Base-by-base conservation (phyloP, 2,797 vertebrate species). In the Gadopsis marmoratus region DNA sequence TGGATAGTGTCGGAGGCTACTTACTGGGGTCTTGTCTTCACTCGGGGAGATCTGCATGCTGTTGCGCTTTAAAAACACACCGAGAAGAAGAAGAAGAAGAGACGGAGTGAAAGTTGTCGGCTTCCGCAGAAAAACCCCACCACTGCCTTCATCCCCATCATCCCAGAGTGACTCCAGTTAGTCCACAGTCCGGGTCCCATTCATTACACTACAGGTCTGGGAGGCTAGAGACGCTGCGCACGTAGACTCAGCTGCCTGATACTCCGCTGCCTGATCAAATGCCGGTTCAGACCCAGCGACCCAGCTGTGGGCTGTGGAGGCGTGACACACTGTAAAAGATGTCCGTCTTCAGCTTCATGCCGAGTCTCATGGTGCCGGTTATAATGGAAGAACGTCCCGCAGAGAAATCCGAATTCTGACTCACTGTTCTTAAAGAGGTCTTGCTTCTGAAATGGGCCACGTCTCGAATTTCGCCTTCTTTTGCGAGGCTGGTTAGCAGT, bases 1-100 rank as follows among this genome's bases (percentile, higher is more conserved):
- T 13, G 71, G 26, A n/a, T 9, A 21, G 6, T 23, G 45, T 2
- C 14, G 64, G 84, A 39, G 8, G 8, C 37, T 39, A 93, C 96
- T 95, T 55, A 96, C 95, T 5, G 88, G 93, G 54, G 86, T 86
- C 86, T 87, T 92, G 91, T 94, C 91, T 70, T 94, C 93, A 54
- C 66, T 89, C 65, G 85, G 81, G 68, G 90, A 68, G 17, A 81
- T 89, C 79, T 90, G 79, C 89, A 93, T 95, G 85, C 84, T 92
- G 86, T 87, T 66, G 67, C 85, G 87, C 93, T 94, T 92, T 64
- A 93, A 64, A 90, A 72, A 79, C 84, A 87, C 78, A 78, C 53
- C 72, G 45, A 81, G 68, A 79, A 58, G 66, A 58, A 41, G 31
- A 53, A 33, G 5, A 33, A 39, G 48, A 47, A 80, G 67, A 88